phyloP scores from a whole-genome alignment of 23 tunicate genomes.

The Trididemnum clinides region DNA sequence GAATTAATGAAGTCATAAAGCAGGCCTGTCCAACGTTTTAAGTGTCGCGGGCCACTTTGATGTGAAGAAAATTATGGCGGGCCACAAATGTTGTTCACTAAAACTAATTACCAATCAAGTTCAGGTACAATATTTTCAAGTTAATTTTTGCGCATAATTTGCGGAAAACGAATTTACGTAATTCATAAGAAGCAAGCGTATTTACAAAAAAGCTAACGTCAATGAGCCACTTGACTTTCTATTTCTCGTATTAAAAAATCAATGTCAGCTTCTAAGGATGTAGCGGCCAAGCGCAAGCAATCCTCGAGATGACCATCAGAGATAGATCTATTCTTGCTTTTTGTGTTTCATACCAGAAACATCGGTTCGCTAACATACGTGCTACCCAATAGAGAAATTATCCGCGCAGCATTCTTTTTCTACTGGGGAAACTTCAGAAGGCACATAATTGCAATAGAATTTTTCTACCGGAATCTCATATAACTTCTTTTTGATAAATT shows the following conservation, averaged over 20 bases:
- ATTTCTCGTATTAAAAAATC: not conserved
- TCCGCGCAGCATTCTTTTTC: not conserved
- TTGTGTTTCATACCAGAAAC: not conserved
- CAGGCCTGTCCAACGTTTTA: not conserved
- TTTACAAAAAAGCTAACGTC: not conserved
- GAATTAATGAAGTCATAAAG: too few relatives aligned
- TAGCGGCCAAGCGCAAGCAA: constrained; percentile 2
- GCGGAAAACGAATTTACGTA: too few relatives aligned
- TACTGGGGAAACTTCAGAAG: not conserved
- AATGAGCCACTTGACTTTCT: not conserved
- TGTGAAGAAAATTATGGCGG: not conserved
- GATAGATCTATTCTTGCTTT: constrained; percentile 6
- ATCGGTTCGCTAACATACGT: not conserved
- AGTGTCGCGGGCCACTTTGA: not conserved
- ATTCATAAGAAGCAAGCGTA: too few relatives aligned
- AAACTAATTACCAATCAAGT: not conserved
- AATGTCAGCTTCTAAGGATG: not conserved
- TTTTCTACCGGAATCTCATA: not conserved
- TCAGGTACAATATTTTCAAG: not conserved
- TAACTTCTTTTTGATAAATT: constrained; percentile 7
- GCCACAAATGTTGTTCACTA: not conserved
- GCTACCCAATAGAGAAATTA: constrained; percentile 6
- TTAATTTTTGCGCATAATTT: too few relatives aligned
- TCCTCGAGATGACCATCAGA: constrained; percentile 10
- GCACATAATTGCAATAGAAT: not conserved